Conservation (phyloP, 2,888 invertebrate genomes). For the Thereva unica region DNA sequence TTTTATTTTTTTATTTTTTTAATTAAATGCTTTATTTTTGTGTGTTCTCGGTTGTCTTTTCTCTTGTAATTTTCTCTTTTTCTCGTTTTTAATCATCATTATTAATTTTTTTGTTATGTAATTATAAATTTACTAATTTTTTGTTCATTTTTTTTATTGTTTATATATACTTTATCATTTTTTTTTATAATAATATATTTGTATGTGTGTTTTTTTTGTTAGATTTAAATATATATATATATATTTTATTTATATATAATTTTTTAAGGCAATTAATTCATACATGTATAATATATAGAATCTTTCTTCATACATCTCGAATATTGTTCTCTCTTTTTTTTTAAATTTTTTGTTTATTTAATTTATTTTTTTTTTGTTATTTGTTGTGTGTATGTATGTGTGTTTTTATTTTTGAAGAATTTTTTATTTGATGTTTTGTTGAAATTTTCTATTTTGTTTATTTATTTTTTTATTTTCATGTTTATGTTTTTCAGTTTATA, state of each 20-base stretch:
- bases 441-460: conserved; percentile 17
- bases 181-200: conserved; percentile 37
- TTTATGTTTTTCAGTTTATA: no score
- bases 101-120: conserved; percentile 9
- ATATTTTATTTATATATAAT: conserved; percentile 39
- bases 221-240: conserved; percentile 35
- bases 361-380: conserved; percentile 4
- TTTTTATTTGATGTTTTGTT: no score
- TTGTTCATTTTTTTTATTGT: conserved; percentile 14
- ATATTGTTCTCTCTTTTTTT: conserved; percentile 35
- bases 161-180: conserved; percentile 29
- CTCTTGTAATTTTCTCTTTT: conserved; percentile 26
- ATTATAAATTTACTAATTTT: conserved; percentile 32
- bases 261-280: conserved; percentile 46
- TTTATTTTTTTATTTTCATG: not conserved
- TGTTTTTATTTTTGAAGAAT: conserved; percentile 10
- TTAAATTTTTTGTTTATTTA: no score
- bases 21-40: conserved; percentile 6
- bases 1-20: conserved; percentile 21
- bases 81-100: conserved; percentile 31
- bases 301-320: conserved; percentile 36
- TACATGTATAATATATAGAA: conserved; percentile 43
- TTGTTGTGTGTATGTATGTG: conserved; percentile 2
- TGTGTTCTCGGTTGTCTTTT: not conserved
- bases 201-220: conserved; percentile 31